Base-by-base conservation (phyloP, 2,888 invertebrate genomes). In the Andrena haemorrhoa region DNA sequence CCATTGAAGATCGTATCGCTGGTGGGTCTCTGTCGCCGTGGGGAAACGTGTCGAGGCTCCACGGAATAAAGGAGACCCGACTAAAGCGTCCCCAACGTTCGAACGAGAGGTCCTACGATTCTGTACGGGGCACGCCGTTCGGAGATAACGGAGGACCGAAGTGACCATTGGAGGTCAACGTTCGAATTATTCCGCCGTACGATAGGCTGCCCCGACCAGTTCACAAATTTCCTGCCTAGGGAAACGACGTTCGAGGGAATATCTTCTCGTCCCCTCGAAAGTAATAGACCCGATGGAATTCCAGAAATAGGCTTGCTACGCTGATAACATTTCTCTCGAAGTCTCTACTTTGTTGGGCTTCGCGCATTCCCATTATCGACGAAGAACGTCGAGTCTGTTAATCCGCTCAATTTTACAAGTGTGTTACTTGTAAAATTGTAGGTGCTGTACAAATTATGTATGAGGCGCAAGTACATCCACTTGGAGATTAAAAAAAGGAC, bases 1-100 rank as follows among this genome's bases (percentile, higher is more conserved):
- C 53, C 71, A 70, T 66, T 47, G 31, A 6, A 63, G 82, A 82
- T 83, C 35, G n/a, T 73, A 83, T 81, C 82, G 53, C 16, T 3
- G 5, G n/a, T n/a, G 1, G 31, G 12, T 2, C 68, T n/a, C 51
- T 7, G 58, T 12, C 64, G 7, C n/a, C 51, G 26, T 2, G 26
- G 12, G 26, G 12, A 56, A 81, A 51, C 20, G 49, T 49, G 31
- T 70, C 69, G 33, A 53, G 29, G 26, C 10, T 51, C 47, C 10
- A 65, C n/a, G 33, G 16, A 63, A 53, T 68, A 64, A 72, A 68
- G 53, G 29, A 8, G 20, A 12, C 12, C 1, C 20, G 6, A 31
- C 29, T 10, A 3, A 8, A 31, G 47, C 49, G n/a, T 75, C 33
- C 8, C 10, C 10, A 20, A 56, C 56, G 41, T 41, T 41, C 16